Conservation (phyloP, 2,888 invertebrate species). For the Conus canariensis region DNA sequence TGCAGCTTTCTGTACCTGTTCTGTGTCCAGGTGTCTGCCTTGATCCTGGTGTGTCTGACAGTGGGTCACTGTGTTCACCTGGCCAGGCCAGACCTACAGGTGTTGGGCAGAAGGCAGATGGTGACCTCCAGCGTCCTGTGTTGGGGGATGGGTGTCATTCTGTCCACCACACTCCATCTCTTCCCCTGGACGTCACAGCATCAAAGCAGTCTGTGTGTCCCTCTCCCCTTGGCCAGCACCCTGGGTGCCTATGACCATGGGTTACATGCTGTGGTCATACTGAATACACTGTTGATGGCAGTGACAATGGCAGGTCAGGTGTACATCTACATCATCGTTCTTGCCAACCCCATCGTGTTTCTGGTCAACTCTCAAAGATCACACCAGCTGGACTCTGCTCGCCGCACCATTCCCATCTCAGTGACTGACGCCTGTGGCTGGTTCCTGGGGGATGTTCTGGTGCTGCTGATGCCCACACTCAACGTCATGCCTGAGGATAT, state of each 20-base stretch:
- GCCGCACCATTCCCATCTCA: not conserved
- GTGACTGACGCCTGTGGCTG: not conserved
- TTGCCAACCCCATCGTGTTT: not conserved
- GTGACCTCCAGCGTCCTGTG: not conserved
- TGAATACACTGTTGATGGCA: not conserved
- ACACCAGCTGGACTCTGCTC: not conserved
- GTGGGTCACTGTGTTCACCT: not conserved
- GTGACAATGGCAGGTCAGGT: not conserved
- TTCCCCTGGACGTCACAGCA: too few relatives aligned
- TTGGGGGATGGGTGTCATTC: too few relatives aligned
- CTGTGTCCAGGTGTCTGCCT: not conserved
- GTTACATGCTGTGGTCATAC: not conserved
- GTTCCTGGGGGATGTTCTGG: not conserved
- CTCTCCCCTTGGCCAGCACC: not conserved
- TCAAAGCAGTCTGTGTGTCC: conserved; percentile 1
- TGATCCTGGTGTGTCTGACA: not conserved
- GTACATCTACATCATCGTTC: not conserved
- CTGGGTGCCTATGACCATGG: not conserved
- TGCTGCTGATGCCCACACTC: not conserved
- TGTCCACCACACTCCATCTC: too few relatives aligned
- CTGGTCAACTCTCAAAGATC: not conserved
- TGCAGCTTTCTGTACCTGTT: not conserved
- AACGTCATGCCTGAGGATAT: not conserved
- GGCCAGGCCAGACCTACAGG: not conserved
- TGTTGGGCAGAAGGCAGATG: not conserved